Conservation (phyloP, 2,113 vertebrate species). For the Sylvicapra grimmia region DNA sequence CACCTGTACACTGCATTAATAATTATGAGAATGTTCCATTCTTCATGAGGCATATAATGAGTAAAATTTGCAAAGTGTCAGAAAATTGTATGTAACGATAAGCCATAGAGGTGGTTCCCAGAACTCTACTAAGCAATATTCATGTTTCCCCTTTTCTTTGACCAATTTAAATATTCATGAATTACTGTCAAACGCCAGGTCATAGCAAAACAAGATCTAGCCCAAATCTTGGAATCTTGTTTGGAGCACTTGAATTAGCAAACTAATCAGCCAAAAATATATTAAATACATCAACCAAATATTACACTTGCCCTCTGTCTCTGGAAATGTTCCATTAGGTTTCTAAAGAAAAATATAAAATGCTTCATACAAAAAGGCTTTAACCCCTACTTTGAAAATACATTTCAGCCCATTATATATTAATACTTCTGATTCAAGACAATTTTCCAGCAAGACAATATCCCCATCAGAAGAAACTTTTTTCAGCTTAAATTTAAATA, state of each 20-base stretch:
- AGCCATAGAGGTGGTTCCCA: background rate
- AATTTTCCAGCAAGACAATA: background rate
- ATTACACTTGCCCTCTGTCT: background rate
- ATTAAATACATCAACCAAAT: background rate
- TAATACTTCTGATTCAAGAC: background rate
- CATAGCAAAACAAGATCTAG: background rate
- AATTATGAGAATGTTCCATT: conserved; percentile 49
- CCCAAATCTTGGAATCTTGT: conserved; percentile 1
- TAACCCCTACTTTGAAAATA: background rate
- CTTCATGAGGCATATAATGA: conserved; percentile 32
- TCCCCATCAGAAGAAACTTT: background rate
- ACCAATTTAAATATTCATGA: conserved; percentile 4
- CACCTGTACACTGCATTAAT: conserved; percentile 66
- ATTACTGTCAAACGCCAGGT: background rate
- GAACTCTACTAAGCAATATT: background rate
- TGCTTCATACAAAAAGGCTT: background rate
- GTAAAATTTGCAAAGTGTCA: background rate
- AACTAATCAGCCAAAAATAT: conserved; percentile 25
- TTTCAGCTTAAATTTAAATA: background rate
- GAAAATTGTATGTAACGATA: conserved; percentile 17
- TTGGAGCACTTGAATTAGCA: background rate
- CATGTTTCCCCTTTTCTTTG: background rate
- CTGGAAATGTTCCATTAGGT: background rate
- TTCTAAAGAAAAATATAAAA: conserved; percentile 1
- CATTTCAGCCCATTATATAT: background rate